Base-by-base conservation (phyloP, 2,888 invertebrate species). In the Rotaria sp. region DNA sequence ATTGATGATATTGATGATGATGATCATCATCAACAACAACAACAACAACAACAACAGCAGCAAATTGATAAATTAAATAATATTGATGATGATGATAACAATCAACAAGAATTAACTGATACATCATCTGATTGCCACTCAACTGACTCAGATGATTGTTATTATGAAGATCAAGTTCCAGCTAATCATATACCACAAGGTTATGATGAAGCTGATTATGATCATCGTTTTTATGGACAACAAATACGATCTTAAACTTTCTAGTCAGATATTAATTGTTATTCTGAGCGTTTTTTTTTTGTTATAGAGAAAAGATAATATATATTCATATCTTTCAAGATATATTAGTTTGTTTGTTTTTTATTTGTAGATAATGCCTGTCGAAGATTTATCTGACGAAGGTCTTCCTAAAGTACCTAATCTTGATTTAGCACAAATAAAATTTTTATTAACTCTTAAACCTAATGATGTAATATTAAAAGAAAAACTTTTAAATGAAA, bases 361-460 rank as follows among this genome's bases (percentile, higher is more conserved):
- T 67, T 67, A 67, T 67, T 67, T 67, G 21, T 67, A 67, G 67
- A 67, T 67, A 35, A 80, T 45, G 41, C 80, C 45, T 26, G 21
- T 45, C 7, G 80, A 80, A 80, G 80, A 74, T 38, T 74, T 74
- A 74, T 74, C 74, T 38, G 87, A 87, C 18, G 87, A 87, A 80
- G 84, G 85, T 55, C 59, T 87, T 55, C 52, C 87, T 30, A 85
- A 84, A 84, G 45, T 85, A 10, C 87, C 87, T 30, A 85, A 87
- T 57, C 52, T 87, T 11, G 85, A 87, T 41, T 84, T 85, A 84
- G 85, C 87, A 41, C 85, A 87, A 57, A 45, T 80, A 24, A 87
- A 85, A 48, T 87, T 87, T 50, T 26, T 84, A 45, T 41, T 87
- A 52, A 38, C 74, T 10, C 2, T 74, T 10, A 74, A 74, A 30